Evolutionary conservation across 1,140 invertebrate species (phyloP).

Genomic region (Diabrotica virgifera): DNA sequence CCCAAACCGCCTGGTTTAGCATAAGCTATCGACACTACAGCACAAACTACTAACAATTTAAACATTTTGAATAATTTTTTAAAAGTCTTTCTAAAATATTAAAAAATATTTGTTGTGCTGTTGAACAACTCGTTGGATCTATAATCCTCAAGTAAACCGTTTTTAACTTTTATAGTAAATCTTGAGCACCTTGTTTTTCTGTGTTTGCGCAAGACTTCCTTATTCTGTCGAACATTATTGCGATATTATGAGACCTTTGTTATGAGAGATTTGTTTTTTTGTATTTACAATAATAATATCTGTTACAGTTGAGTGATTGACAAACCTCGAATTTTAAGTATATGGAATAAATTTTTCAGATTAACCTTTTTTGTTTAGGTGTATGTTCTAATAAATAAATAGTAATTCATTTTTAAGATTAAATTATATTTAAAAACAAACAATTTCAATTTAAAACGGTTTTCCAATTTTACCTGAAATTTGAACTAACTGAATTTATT

Average conservation of each 20-base stretch:
- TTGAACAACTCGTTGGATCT: not conserved
- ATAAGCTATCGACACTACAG: not conserved
- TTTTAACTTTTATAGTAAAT: not conserved
- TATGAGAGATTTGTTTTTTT: not conserved
- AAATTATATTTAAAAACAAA: too few species aligned
- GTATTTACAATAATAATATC: not conserved
- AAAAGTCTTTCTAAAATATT: not conserved
- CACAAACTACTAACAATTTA: constrained; percentile 1
- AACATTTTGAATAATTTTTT: not conserved
- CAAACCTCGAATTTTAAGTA: not conserved
- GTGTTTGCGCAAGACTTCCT: not conserved
- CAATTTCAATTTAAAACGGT: too few species aligned
- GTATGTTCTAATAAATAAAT: too few species aligned
- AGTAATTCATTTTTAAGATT: too few species aligned
- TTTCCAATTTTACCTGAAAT: too few species aligned
- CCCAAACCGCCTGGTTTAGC: not conserved
- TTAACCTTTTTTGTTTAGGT: too few species aligned
- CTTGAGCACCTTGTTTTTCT: not conserved
- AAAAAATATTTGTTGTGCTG: not conserved
- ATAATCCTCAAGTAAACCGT: not conserved
- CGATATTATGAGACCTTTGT: constrained; percentile 2
- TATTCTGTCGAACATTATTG: not conserved
- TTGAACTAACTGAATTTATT: too few species aligned
- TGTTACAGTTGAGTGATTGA: not conserved
- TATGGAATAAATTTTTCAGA: not conserved